phyloP scores from a whole-genome alignment of 2,113 vertebrate genomes.

The Penelope pileata region DNA sequence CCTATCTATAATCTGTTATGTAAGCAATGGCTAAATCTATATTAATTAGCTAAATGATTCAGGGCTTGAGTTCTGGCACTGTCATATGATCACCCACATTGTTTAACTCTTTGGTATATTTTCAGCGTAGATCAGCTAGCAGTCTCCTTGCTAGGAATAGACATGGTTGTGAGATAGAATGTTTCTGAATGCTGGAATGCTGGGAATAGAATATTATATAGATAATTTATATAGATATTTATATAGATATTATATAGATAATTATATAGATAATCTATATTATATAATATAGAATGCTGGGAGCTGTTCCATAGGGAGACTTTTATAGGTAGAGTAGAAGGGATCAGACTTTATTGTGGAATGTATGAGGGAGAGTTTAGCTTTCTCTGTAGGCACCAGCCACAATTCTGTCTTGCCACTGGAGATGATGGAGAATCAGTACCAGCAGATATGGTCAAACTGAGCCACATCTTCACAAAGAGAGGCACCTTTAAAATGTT shows the following conservation, averaged over 20 bases:
- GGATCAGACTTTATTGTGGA: not conserved
- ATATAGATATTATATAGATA: too few species aligned
- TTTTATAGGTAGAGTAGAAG: not conserved
- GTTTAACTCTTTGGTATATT: not conserved
- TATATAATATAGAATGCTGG: too few species aligned
- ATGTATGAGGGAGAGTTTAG: not conserved
- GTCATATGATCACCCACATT: too few species aligned
- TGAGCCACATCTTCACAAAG: not conserved
- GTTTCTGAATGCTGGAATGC: too few species aligned
- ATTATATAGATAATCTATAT: too few species aligned
- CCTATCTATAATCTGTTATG: not conserved
- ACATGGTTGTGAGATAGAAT: fast-evolving
- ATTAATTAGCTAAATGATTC: not conserved
- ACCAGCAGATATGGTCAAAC: not conserved
- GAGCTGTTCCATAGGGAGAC: not conserved
- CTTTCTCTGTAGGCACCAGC: not conserved
- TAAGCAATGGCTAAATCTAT: not conserved
- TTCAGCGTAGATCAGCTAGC: not conserved
- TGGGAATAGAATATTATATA: too few species aligned
- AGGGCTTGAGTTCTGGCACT: not conserved
- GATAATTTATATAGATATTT: too few species aligned
- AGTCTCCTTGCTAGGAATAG: not conserved
- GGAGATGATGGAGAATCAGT: not conserved
- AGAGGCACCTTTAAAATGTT: not conserved
- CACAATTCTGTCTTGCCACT: not conserved